Evolutionary conservation across 1,140 invertebrate species (phyloP).

Genomic region (Drosophila oshimai): DNA sequence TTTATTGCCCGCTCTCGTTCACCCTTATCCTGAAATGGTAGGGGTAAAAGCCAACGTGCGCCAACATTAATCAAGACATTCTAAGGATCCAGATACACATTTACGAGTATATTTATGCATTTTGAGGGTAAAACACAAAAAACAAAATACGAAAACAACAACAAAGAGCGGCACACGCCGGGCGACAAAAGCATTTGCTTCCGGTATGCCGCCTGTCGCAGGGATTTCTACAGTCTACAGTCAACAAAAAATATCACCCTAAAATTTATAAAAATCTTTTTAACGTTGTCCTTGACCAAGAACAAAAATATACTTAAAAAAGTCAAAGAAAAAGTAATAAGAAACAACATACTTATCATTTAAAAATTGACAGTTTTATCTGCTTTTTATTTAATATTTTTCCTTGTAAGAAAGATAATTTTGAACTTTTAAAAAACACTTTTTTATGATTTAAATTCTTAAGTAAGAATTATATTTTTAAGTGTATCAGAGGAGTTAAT

Average conservation of each 20-base stretch:
- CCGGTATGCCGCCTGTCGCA: slow-evolving; percentile 61
- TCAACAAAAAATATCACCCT: not conserved
- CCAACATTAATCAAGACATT: slow-evolving; percentile 79
- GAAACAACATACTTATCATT: too few species aligned
- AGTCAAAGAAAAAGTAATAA: too few species aligned
- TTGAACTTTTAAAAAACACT: too few species aligned
- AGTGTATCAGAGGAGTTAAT: not conserved
- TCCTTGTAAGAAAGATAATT: too few species aligned
- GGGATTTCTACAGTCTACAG: not conserved
- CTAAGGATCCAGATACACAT: slow-evolving; percentile 40
- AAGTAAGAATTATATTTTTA: too few species aligned
- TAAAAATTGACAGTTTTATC: too few species aligned
- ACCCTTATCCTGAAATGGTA: not conserved
- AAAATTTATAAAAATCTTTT: not conserved
- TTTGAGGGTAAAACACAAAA: slow-evolving; percentile 67
- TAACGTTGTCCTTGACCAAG: too few species aligned
- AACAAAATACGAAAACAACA: slow-evolving; percentile 44
- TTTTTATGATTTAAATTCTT: too few species aligned
- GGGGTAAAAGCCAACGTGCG: slow-evolving; percentile 75
- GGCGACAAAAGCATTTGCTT: slow-evolving; percentile 75
- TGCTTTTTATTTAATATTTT: too few species aligned
- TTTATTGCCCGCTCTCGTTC: slow-evolving; percentile 56
- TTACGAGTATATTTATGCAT: slow-evolving; percentile 58
- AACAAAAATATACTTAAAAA: too few species aligned
- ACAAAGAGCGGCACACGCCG: slow-evolving; percentile 66